Conservation (phyloP, 1,140 invertebrate genomes). For the Lepeophtheirus salmonis region DNA sequence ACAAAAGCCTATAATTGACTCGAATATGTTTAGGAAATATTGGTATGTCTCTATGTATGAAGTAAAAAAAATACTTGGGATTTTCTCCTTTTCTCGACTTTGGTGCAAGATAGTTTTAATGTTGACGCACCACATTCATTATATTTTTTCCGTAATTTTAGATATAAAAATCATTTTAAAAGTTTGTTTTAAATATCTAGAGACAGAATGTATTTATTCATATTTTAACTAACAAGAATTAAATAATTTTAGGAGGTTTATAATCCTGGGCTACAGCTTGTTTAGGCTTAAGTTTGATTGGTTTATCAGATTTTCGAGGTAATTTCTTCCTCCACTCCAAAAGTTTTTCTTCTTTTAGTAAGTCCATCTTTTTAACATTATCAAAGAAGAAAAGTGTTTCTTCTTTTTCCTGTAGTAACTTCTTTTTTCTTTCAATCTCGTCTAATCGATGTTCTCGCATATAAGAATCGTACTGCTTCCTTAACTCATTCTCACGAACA, state of each 20-base stretch:
- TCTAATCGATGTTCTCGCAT: slow-evolving; percentile 22
- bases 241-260: slow-evolving; percentile 1
- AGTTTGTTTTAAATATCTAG: too few relatives aligned
- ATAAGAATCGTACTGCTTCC: slow-evolving; percentile 23
- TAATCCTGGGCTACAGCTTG: slow-evolving; percentile 1
- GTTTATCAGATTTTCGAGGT: background rate
- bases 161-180: too few relatives aligned
- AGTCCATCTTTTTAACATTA: slow-evolving; percentile 26
- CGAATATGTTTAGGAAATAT: too few relatives aligned
- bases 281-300: slow-evolving; percentile 1
- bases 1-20: too few relatives aligned
- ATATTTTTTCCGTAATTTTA: too few relatives aligned
- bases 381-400: slow-evolving; percentile 30
- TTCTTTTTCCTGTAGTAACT: slow-evolving; percentile 26
- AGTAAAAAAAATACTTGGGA: too few relatives aligned
- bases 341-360: slow-evolving; percentile 20
- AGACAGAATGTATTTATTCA: background rate
- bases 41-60: too few relatives aligned
- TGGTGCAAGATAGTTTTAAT: too few relatives aligned
- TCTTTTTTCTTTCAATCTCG: slow-evolving; percentile 24
- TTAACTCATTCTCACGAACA: slow-evolving; percentile 22
- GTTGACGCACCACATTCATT: too few relatives aligned
- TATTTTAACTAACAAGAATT: too few relatives aligned
- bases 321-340: slow-evolving; percentile 1
- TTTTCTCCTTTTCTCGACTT: too few relatives aligned